Conservation (phyloP, 2,797 vertebrate species). For the Xenopus petersii region DNA sequence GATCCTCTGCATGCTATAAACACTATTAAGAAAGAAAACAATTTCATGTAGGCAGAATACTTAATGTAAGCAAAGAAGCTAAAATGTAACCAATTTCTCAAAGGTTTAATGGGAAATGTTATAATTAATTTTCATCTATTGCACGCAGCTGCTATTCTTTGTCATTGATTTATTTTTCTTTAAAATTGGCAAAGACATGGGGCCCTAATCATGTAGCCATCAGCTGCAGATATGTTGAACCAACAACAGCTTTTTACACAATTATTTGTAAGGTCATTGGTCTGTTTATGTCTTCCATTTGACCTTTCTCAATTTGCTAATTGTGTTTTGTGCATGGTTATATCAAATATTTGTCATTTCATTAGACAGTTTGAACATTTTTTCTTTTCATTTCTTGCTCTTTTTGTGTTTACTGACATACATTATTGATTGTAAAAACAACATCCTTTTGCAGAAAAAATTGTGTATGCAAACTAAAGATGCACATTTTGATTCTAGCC, state of each 20-base stretch:
- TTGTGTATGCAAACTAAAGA: too few species aligned
- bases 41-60: slow-evolving; percentile 47
- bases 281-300: slow-evolving; percentile 56
- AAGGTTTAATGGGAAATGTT: slow-evolving; percentile 61
- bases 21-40: slow-evolving; percentile 48
- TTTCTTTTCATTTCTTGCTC: too few species aligned
- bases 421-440: too few species aligned
- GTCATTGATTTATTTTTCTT: slow-evolving; percentile 70
- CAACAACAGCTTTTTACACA: slow-evolving; percentile 66
- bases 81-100: slow-evolving; percentile 55
- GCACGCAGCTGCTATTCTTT: slow-evolving; percentile 68
- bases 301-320: too few species aligned
- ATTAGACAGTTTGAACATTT: too few species aligned
- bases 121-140: slow-evolving; percentile 58
- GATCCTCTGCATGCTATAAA: slow-evolving; percentile 32
- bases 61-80: slow-evolving; percentile 19
- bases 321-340: too few species aligned
- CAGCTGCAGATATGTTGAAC: slow-evolving; percentile 59
- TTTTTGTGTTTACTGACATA: too few species aligned
- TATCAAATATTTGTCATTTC: too few species aligned
- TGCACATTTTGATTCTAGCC: too few species aligned
- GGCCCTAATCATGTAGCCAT: slow-evolving; percentile 57
- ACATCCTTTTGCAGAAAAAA: too few species aligned
- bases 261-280: slow-evolving; percentile 53
- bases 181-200: slow-evolving; percentile 64